Percentiles rank a stretch among this genome's conserved stretches.
Evolutionary conservation across 2,113 vertebrate species (phyloP).

Genomic region (Orthonyx spaldingii): DNA sequence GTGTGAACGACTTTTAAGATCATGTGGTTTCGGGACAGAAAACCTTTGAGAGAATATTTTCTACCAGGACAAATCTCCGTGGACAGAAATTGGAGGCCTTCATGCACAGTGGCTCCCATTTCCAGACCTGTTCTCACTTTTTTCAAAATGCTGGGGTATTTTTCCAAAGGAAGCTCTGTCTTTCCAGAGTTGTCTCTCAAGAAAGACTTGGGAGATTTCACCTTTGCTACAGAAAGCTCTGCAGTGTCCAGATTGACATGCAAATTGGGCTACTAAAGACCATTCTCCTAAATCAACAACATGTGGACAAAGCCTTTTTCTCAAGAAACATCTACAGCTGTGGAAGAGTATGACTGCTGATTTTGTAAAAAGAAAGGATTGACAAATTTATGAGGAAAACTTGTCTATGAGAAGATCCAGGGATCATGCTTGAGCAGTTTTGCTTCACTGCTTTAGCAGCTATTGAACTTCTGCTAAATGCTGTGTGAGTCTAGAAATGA

Average conservation of each 20-base stretch:
- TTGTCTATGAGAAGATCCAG: neutral
- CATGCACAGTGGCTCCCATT: neutral
- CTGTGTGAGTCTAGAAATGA: neutral
- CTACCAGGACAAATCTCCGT: neutral
- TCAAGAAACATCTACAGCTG: neutral
- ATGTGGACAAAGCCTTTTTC: neutral
- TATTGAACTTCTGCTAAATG: neutral
- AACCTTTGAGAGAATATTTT: neutral
- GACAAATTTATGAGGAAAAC: neutral
- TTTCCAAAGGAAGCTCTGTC: neutral
- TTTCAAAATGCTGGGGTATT: neutral
- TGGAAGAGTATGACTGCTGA: neutral
- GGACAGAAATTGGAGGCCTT: neutral
- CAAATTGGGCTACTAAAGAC: neutral
- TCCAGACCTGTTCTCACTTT: neutral
- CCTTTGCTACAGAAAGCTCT: neutral
- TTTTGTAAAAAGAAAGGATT: neutral
- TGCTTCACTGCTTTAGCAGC: neutral
- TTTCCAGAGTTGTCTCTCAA: neutral
- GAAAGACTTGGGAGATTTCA: neutral
- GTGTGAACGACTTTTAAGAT: neutral
- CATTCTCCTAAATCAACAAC: neutral
- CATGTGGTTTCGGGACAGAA: neutral
- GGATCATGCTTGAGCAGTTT: neutral
- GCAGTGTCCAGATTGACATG: too few species aligned